These are phyloP conservation scores for Chaetorhynchus papuensis DNA, from an alignment of 2,113 vertebrate species.

Conservation along the genomic window DNA sequence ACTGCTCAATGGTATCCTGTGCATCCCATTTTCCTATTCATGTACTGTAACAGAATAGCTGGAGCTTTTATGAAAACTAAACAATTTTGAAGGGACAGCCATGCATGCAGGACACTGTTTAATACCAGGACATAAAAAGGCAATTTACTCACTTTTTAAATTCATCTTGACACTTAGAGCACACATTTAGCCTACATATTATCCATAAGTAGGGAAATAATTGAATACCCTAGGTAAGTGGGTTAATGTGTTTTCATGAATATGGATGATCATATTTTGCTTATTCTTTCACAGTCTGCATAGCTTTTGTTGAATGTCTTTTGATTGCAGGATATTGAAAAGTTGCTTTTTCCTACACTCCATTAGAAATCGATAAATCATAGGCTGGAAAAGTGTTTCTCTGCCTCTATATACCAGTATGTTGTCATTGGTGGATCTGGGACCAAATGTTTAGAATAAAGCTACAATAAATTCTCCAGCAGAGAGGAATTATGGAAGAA, in stretches of 20 bases:
- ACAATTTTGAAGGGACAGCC: constrained; percentile 5
- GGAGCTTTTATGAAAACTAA: constrained; percentile 11
- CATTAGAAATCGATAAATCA: not conserved
- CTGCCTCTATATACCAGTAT: not conserved
- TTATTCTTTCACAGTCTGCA: not conserved
- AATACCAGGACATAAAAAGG: constrained; percentile 20
- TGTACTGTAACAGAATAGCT: not conserved
- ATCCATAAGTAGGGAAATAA: constrained; percentile 33
- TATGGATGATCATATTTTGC: constrained; percentile 31
- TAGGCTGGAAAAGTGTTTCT: not conserved
- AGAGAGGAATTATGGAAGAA: not conserved
- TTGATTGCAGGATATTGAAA: constrained; percentile 9
- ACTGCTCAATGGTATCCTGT: not conserved
- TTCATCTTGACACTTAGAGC: constrained; percentile 18
- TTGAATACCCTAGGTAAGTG: constrained; percentile 37
- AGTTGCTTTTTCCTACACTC: not conserved
- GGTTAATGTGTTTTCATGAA: constrained; percentile 37
- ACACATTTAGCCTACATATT: not conserved
- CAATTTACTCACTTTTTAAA: constrained; percentile 27
- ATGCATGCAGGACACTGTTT: not conserved
- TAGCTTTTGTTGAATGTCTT: constrained; percentile 1
- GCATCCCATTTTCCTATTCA: not conserved
- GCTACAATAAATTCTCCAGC: not conserved
- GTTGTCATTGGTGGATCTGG: not conserved
- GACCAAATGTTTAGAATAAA: not conserved